phyloP scores from a whole-genome alignment of 1,140 invertebrate species.

The Tetragnatha versicolor region DNA sequence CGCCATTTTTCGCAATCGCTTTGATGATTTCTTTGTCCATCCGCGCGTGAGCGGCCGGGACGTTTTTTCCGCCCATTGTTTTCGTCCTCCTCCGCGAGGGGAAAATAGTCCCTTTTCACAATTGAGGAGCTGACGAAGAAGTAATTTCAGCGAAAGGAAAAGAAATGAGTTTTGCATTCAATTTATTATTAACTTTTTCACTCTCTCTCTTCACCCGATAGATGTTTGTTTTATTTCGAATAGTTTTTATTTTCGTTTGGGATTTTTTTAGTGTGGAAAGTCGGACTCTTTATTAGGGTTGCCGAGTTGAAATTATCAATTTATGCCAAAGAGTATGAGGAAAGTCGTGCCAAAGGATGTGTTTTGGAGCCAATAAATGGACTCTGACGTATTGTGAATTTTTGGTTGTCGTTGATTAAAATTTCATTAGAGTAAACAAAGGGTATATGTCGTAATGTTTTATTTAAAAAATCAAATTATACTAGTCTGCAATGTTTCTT shows the following conservation, averaged over 20 bases:
- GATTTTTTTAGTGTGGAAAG: not conserved
- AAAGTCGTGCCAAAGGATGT: no score
- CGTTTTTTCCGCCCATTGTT: not conserved
- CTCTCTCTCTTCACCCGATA: not conserved
- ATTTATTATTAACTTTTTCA: constrained; percentile 44
- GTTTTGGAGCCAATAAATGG: no score
- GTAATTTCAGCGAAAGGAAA: constrained; percentile 15
- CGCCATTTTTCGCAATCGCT: constrained; percentile 27
- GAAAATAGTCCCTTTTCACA: constrained; percentile 40
- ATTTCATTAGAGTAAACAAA: no score
- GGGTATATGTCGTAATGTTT: no score
- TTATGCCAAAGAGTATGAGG: no score
- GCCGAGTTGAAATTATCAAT: no score
- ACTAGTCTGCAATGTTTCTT: no score
- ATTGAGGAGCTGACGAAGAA: not conserved
- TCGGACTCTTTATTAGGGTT: no score
- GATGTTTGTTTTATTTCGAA: not conserved
- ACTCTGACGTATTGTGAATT: no score
- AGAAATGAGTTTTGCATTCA: constrained; percentile 18
- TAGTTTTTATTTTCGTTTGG: no score
- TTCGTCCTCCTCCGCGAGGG: not conserved
- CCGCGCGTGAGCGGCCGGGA: not conserved
- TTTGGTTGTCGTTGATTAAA: no score
- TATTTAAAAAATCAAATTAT: no score
- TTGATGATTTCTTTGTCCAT: constrained; percentile 31